These are phyloP conservation scores for Orthonevra nobilis DNA, from an alignment of 2,888 invertebrate species.

Conservation along the genomic window DNA sequence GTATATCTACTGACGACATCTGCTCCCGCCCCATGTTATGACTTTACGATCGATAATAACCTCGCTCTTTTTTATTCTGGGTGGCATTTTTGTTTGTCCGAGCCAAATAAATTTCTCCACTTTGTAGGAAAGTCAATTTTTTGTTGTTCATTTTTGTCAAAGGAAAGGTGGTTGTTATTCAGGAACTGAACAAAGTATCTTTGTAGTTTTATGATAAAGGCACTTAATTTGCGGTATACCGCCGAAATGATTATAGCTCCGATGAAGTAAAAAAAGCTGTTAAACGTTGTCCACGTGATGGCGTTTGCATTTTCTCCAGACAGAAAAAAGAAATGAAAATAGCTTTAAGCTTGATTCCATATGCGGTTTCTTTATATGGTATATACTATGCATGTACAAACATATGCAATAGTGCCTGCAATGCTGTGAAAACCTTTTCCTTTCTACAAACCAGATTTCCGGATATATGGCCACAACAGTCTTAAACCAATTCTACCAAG, in stretches of 20 bases:
- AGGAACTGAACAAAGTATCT: not conserved
- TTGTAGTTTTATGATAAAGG: slow-evolving; percentile 4
- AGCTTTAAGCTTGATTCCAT: too few relatives aligned
- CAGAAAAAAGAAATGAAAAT: too few relatives aligned
- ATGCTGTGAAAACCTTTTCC: too few relatives aligned
- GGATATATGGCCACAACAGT: too few relatives aligned
- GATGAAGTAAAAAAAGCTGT: not conserved
- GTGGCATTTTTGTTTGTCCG: slow-evolving; percentile 30
- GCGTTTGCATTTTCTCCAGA: too few relatives aligned
- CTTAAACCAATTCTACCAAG: too few relatives aligned
- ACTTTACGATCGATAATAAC: slow-evolving; percentile 57
- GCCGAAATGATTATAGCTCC: slow-evolving; percentile 13
- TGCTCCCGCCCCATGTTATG: slow-evolving; percentile 41
- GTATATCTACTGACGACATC: slow-evolving; percentile 40
- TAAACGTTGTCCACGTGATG: too few relatives aligned
- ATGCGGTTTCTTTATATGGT: too few relatives aligned
- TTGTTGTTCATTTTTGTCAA: not conserved
- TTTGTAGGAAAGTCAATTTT: slow-evolving; percentile 24
- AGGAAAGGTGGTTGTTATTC: not conserved
- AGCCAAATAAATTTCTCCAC: slow-evolving; percentile 39
- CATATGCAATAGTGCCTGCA: too few relatives aligned
- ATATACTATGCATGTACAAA: too few relatives aligned
- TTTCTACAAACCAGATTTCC: too few relatives aligned
- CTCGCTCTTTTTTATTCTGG: slow-evolving; percentile 26
- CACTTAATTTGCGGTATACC: slow-evolving; percentile 2